Conservation (phyloP, 2,888 invertebrate species). For the Blastobasis adustella region DNA sequence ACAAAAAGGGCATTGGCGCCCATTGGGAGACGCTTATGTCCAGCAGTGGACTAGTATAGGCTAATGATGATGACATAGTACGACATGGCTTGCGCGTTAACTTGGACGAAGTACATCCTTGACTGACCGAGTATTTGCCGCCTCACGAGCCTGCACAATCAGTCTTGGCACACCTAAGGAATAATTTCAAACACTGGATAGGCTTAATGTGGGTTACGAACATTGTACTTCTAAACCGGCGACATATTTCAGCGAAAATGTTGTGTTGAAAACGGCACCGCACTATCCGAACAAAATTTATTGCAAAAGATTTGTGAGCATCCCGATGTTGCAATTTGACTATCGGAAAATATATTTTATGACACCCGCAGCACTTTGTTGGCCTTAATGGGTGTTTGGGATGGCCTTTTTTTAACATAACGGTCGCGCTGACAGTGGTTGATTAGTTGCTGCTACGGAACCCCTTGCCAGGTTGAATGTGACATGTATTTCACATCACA, state of each 20-base stretch:
- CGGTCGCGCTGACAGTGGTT: conserved; percentile 26
- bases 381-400: conserved; percentile 45
- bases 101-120: no score
- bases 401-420: conserved; percentile 29
- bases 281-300: conserved; percentile 46
- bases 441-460: background rate
- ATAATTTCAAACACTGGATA: background rate
- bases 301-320: conserved; percentile 61
- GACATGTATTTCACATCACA: conserved; percentile 24
- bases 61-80: no score
- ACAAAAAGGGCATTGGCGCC: no score
- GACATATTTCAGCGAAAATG: conserved; percentile 12
- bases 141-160: no score
- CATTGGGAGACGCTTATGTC: no score
- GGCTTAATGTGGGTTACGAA: background rate
- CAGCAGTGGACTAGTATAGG: no score
- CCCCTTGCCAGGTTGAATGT: no score
- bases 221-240: background rate
- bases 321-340: conserved; percentile 65
- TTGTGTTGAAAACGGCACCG: conserved; percentile 33
- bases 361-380: conserved; percentile 55
- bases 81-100: no score
- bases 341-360: conserved; percentile 70
- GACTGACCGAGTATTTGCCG: no score
- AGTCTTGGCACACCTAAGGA: background rate